Evolutionary conservation across 2,888 invertebrate species (phyloP), one percentile per base, ranked within the genome.

Genomic region (Eilema griseolum): DNA sequence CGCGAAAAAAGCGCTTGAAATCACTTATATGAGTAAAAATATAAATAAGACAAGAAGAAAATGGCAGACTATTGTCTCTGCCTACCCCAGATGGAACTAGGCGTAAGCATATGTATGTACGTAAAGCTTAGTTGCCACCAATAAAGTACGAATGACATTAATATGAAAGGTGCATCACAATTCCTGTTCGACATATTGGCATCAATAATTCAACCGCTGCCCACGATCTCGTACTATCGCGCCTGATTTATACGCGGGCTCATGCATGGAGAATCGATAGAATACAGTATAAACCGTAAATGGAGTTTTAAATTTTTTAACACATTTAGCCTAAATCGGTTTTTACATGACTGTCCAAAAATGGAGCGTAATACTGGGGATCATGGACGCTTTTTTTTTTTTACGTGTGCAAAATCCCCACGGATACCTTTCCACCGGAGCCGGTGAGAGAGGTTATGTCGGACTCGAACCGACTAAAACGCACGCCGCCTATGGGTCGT

Each of bases 141-240:
- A 65, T 62, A 71, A 61, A 67, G 62, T n/a, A 70, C 75, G 67
- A 78, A 78, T 74, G 67, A 74, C 67, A 74, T 74, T 76, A 76
- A 74, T 70, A 76, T 77, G 74, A 79, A 79, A 83, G 78, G 78
- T 76, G 78, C 76, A 76, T 83, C 82, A 84, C 81, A 82, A 84
- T 79, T 75, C 75, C 79, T 70, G 67, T 69, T 66, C 75, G 77
- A 83, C 84, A 84, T 81, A 80, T 82, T 79, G 77, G 20, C 70
- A 77, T 82, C 80, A 83, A 84, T 84, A 84, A 84, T 84, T 84
- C 82, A 80, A 71, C 68, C 74, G 66, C 65, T 57, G 65, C 70
- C 75, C 77, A 70, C 72, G 74, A 83, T 82, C 80, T 80, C 78
- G 76, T 79, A 69, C 77, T 62, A 74, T 70, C 77, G 33, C 26